Conservation (phyloP, 2,797 vertebrate genomes). For the Phoeniculus purpureus region DNA sequence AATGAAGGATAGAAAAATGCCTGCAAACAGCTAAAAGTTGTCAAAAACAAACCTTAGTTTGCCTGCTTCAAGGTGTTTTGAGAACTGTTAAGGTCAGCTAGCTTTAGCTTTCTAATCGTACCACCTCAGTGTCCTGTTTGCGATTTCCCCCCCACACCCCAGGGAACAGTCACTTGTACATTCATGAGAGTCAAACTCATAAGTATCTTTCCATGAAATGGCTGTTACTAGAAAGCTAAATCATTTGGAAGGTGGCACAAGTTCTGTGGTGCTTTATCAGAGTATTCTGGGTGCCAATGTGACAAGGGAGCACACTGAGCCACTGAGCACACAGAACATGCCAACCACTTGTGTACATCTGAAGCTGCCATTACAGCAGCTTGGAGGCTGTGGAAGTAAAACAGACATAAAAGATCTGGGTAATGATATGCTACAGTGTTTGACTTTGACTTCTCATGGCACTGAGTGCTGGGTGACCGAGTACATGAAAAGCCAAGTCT, state of each 20-base stretch:
- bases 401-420: not conserved
- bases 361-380: not conserved
- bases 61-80: not conserved
- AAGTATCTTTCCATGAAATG: not conserved
- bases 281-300: not conserved
- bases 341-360: fast-evolving
- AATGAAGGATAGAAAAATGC: not conserved
- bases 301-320: fast-evolving
- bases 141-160: too few relatives aligned
- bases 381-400: not conserved
- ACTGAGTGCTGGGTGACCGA: not conserved
- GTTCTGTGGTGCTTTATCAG: not conserved
- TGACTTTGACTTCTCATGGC: not conserved
- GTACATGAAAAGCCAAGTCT: not conserved
- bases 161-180: not conserved
- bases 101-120: not conserved
- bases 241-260: not conserved
- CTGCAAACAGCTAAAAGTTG: not conserved
- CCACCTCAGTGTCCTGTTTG: not conserved
- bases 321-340: not conserved
- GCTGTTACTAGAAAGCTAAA: not conserved
- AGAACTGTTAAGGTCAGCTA: not conserved
- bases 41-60: not conserved
- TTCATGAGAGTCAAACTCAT: not conserved
- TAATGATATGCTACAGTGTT: not conserved